phyloP scores from a whole-genome alignment of 2,797 vertebrate genomes.

The Lepus oiostolus region DNA sequence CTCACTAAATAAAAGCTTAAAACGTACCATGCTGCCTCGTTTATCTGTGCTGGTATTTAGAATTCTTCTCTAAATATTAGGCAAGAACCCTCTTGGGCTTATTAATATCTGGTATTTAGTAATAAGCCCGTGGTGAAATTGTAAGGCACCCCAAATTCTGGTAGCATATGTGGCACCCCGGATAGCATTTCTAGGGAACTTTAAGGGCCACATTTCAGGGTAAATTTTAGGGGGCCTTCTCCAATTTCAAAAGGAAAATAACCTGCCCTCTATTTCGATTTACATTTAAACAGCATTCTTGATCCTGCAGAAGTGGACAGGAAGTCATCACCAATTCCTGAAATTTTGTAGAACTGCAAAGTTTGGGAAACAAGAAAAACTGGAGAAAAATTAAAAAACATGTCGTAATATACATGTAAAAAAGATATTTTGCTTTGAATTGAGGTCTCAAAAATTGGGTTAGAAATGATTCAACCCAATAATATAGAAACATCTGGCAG shows the following conservation, averaged over 20 bases:
- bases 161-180: too few species aligned
- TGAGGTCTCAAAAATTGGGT: conserved; percentile 21
- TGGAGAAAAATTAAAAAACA: background rate
- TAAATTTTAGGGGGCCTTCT: too few species aligned
- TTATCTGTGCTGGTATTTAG: too few species aligned
- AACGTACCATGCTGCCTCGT: too few species aligned
- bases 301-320: background rate
- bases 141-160: too few species aligned
- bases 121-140: too few species aligned
- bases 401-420: background rate
- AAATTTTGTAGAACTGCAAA: background rate
- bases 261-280: background rate
- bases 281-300: background rate
- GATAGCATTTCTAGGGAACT: too few species aligned
- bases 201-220: too few species aligned
- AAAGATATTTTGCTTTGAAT: background rate
- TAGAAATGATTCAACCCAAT: background rate
- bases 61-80: too few species aligned
- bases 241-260: background rate
- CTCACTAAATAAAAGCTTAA: too few species aligned
- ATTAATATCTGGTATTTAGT: too few species aligned
- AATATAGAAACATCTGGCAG: background rate
- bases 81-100: too few species aligned
- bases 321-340: background rate
- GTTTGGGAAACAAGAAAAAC: background rate